Percentiles rank a stretch among this genome's conserved stretches.
Conservation (phyloP, 2,888 invertebrate genomes). For the Troides oblongomaculatus region DNA sequence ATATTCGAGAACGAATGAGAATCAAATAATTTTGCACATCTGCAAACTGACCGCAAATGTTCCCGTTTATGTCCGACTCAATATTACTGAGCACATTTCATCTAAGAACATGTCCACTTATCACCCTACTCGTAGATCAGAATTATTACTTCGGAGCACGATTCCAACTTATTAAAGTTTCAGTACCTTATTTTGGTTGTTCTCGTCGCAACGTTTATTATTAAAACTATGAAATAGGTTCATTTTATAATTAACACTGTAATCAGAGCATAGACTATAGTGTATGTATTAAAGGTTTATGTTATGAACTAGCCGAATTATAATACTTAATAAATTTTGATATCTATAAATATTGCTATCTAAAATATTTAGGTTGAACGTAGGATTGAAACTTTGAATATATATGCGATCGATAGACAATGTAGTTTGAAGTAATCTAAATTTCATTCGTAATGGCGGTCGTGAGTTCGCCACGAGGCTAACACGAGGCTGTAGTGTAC, state of each 20-base stretch:
- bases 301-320: too few relatives aligned
- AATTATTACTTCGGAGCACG: slow-evolving; percentile 36
- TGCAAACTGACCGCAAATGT: neutral
- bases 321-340: too few relatives aligned
- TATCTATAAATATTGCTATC: too few relatives aligned
- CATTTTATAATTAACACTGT: slow-evolving; percentile 8
- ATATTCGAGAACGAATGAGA: too few relatives aligned
- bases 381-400: too few relatives aligned
- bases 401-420: slow-evolving; percentile 10
- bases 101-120: slow-evolving; percentile 37
- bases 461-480: slow-evolving; percentile 59
- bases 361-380: too few relatives aligned
- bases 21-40: too few relatives aligned
- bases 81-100: slow-evolving; percentile 33
- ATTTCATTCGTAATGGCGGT: slow-evolving; percentile 38
- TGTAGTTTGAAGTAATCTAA: slow-evolving; percentile 26
- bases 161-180: slow-evolving; percentile 63
- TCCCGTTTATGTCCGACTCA: neutral
- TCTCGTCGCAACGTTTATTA: slow-evolving; percentile 27
- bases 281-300: too few relatives aligned
- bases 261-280: too few relatives aligned
- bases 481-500: slow-evolving; percentile 67
- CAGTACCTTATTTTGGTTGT: slow-evolving; percentile 52
- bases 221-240: slow-evolving; percentile 7
- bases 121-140: slow-evolving; percentile 38